Evolutionary conservation across 1,140 invertebrate species (phyloP).

Genomic region (Riptortus pedestris): DNA sequence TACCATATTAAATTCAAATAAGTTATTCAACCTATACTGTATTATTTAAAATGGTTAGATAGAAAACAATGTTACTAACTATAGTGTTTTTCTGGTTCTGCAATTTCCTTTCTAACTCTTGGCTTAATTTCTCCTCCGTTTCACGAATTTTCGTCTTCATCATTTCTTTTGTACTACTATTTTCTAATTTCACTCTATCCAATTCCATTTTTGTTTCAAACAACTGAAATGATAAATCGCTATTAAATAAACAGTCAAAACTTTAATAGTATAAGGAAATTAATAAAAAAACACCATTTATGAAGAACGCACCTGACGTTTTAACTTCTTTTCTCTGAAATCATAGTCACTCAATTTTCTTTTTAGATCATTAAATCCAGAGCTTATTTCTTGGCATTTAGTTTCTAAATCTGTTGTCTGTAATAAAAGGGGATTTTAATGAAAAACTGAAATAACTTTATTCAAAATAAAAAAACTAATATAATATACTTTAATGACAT

Average conservation of each 20-base stretch:
- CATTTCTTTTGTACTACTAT: conserved; percentile 19
- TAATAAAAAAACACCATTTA: too few relatives aligned
- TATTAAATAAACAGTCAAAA: too few relatives aligned
- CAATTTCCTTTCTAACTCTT: conserved; percentile 52
- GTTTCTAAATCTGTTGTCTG: conserved; percentile 41
- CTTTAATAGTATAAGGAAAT: too few relatives aligned
- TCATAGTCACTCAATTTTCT: conserved; percentile 41
- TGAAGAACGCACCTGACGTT: conserved; percentile 41
- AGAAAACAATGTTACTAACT: too few relatives aligned
- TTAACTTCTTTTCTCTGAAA: conserved; percentile 38
- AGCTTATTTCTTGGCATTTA: conserved; percentile 37
- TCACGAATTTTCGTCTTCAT: conserved; percentile 56
- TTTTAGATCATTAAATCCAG: conserved; percentile 38
- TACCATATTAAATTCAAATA: too few relatives aligned
- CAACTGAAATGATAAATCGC: neutral
- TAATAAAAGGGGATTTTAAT: too few relatives aligned
- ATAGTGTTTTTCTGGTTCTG: conserved; percentile 46
- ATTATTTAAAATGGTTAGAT: too few relatives aligned
- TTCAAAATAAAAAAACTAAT: too few relatives aligned
- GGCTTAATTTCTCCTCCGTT: conserved; percentile 55
- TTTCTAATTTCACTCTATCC: conserved; percentile 22
- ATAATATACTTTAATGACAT: too few relatives aligned
- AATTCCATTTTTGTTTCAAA: conserved; percentile 21
- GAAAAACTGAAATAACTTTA: too few relatives aligned
- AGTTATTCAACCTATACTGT: too few relatives aligned